phyloP scores from a whole-genome alignment of 2,888 invertebrate species.

The Nycteola revayana region DNA sequence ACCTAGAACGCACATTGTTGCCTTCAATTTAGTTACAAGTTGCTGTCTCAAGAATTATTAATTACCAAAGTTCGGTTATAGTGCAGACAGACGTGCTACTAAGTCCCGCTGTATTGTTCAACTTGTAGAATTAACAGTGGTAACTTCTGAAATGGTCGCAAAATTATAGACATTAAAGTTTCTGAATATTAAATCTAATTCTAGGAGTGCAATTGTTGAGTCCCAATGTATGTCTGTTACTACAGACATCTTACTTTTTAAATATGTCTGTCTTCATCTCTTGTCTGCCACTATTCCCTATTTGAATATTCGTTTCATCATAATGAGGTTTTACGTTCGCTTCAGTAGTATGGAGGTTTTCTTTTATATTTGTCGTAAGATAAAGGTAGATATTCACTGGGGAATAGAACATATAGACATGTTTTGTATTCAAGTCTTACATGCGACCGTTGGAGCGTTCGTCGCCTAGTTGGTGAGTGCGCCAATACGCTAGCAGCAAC shows the following conservation, averaged over 20 bases:
- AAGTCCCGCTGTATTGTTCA: slow-evolving; percentile 42
- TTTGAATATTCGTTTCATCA: slow-evolving; percentile 37
- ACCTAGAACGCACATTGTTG: slow-evolving; percentile 13
- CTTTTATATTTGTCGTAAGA: slow-evolving; percentile 18
- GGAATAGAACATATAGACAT: slow-evolving; percentile 1
- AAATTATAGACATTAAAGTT: slow-evolving; percentile 35
- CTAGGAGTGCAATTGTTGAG: slow-evolving; percentile 26
- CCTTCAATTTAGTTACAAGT: slow-evolving; percentile 26
- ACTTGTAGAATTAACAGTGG: slow-evolving; percentile 36
- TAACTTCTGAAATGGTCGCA: slow-evolving; percentile 35
- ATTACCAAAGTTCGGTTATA: slow-evolving; percentile 39
- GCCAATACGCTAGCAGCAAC: slow-evolving; percentile 28
- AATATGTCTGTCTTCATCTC: too few relatives aligned
- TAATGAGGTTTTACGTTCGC: slow-evolving; percentile 52
- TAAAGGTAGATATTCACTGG: too few relatives aligned
- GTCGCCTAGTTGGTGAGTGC: slow-evolving; percentile 28
- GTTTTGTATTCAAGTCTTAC: slow-evolving; percentile 16
- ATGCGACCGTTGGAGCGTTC: slow-evolving; percentile 13
- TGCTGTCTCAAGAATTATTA: slow-evolving; percentile 38
- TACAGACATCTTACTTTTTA: too few relatives aligned
- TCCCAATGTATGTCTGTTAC: not conserved
- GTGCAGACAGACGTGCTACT: slow-evolving; percentile 24
- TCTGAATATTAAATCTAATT: slow-evolving; percentile 24
- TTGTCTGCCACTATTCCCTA: slow-evolving; percentile 18
- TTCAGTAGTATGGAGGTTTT: slow-evolving; percentile 47